These are phyloP conservation scores for Mimumesa dahlbomi DNA, from an alignment of 2,888 invertebrate species.

Conservation along the genomic window DNA sequence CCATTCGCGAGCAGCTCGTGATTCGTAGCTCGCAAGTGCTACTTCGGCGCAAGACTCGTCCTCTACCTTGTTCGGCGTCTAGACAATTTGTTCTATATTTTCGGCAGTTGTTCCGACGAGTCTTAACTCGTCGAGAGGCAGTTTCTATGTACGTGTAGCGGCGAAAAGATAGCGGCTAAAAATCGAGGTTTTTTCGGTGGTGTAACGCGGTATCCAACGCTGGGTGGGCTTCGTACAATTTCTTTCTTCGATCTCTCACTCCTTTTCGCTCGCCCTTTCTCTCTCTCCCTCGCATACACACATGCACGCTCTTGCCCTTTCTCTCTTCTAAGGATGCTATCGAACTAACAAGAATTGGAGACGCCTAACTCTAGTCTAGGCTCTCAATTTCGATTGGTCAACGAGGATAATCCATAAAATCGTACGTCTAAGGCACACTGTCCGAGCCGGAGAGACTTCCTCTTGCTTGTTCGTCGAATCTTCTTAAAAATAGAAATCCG, in stretches of 20 bases:
- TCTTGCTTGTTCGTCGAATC: constrained; percentile 14
- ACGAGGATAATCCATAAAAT: constrained; percentile 25
- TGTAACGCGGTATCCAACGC: too few species aligned
- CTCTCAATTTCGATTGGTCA: constrained; percentile 71
- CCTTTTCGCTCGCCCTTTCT: too few species aligned
- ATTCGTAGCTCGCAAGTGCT: too few species aligned
- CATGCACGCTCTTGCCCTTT: constrained; percentile 3
- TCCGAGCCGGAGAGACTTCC: constrained; percentile 27
- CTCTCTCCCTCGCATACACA: too few species aligned
- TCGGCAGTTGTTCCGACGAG: constrained; percentile 22
- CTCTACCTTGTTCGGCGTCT: neutral
- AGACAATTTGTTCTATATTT: neutral
- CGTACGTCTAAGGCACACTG: constrained; percentile 57
- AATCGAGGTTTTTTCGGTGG: too few species aligned
- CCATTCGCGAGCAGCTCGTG: constrained; percentile 20
- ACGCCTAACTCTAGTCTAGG: constrained; percentile 70
- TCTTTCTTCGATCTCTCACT: too few species aligned
- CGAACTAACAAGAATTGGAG: constrained; percentile 67
- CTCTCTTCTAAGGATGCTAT: constrained; percentile 1
- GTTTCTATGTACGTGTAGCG: neutral
- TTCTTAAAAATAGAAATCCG: constrained; percentile 8
- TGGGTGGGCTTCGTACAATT: too few species aligned
- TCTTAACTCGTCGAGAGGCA: constrained; percentile 18
- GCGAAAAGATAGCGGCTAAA: neutral
- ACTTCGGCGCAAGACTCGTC: too few species aligned